Conservation (phyloP, 92 coral and sea anemone genomes). For the Anthopleura xanthogrammica region DNA sequence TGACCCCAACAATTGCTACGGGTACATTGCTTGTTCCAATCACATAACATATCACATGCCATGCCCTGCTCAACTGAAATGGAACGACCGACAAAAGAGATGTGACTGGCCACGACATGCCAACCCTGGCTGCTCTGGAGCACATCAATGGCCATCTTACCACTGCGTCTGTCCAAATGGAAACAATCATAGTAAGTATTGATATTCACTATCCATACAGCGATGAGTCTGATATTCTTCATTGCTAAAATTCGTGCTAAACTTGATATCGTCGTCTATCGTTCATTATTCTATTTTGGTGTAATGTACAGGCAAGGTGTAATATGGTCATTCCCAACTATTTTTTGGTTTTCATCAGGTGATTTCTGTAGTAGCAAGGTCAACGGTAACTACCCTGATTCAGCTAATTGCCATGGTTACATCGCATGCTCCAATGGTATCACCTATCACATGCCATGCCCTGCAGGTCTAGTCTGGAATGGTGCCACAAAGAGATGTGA, state of each 20-base stretch:
- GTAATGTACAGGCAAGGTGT: too few species aligned
- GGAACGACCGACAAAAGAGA: conserved; percentile 21
- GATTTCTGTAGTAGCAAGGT: not conserved
- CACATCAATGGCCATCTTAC: too few species aligned
- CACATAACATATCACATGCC: conserved; percentile 14
- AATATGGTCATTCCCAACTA: too few species aligned
- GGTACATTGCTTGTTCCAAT: conserved; percentile 42
- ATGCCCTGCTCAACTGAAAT: conserved; percentile 31
- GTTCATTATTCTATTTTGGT: too few species aligned
- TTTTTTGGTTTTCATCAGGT: not conserved
- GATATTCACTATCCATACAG: too few species aligned
- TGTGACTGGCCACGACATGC: conserved; percentile 53
- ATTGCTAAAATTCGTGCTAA: too few species aligned
- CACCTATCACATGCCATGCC: conserved; percentile 38
- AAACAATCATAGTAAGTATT: not conserved
- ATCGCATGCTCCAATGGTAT: conserved; percentile 43
- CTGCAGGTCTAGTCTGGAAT: conserved; percentile 24
- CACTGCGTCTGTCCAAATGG: too few species aligned
- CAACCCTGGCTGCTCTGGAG: not conserved
- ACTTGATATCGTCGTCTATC: too few species aligned
- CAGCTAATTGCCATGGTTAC: conserved; percentile 39
- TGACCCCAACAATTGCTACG: conserved; percentile 36
- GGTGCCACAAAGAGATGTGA: conserved; percentile 33
- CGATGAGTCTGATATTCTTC: too few species aligned
- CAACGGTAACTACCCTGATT: conserved; percentile 37